Evolutionary conservation across 2,113 vertebrate genomes (phyloP).

Genomic region (Thinocorus orbignyianus): DNA sequence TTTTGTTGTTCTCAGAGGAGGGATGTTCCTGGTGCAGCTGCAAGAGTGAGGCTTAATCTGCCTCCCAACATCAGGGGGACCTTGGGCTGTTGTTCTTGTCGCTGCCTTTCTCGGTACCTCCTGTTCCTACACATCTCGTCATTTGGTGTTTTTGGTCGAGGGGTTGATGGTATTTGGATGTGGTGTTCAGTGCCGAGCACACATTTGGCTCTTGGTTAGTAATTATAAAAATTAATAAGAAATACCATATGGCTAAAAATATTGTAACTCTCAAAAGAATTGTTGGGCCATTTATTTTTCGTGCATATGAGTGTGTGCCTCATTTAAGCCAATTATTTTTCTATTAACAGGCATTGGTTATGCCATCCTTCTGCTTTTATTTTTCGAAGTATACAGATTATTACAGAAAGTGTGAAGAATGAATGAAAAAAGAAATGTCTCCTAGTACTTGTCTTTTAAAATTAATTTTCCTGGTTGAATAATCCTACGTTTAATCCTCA

Average conservation of each 20-base stretch:
- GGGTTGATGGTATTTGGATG: neutral
- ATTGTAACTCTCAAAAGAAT: slow-evolving; percentile 36
- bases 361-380: slow-evolving; percentile 68
- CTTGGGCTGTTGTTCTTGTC: neutral
- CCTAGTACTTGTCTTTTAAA: slow-evolving; percentile 23
- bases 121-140: neutral
- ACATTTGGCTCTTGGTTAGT: slow-evolving; percentile 9
- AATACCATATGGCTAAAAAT: slow-evolving; percentile 57
- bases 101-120: neutral
- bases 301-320: slow-evolving; percentile 24
- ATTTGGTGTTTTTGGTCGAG: neutral
- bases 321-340: slow-evolving; percentile 69
- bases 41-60: neutral
- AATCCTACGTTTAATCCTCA: slow-evolving; percentile 29
- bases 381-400: slow-evolving; percentile 68
- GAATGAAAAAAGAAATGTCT: slow-evolving; percentile 43
- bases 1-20: neutral
- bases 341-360: slow-evolving; percentile 46
- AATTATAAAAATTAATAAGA: slow-evolving; percentile 36
- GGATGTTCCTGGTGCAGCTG: neutral
- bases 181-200: neutral
- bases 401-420: slow-evolving; percentile 66
- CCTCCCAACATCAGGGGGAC: neutral
- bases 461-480: slow-evolving; percentile 63
- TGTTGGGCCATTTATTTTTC: slow-evolving; percentile 46